Conservation (phyloP, 2,113 vertebrate species). For the Cromileptes altivelis region DNA sequence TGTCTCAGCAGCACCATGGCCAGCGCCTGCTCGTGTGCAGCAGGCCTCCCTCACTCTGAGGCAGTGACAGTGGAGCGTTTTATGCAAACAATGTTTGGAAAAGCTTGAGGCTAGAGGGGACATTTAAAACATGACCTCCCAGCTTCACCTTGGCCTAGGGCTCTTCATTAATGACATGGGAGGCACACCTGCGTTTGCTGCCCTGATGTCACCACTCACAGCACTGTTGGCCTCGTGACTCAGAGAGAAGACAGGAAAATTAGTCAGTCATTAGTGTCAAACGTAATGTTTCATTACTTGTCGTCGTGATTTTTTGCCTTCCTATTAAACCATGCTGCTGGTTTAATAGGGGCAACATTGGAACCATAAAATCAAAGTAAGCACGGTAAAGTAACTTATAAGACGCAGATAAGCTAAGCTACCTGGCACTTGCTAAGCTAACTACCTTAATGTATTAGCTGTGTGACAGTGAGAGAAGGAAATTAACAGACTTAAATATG, state of each 20-base stretch:
- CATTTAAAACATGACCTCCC: conserved; percentile 14
- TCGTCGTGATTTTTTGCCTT: background rate
- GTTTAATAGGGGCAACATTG: background rate
- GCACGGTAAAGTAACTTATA: too few species aligned
- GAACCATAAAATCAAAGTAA: background rate
- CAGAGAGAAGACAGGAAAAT: conserved; percentile 8
- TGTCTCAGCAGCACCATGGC: conserved; percentile 65
- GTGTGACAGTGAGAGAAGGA: background rate
- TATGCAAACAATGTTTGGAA: conserved; percentile 7
- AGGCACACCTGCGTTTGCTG: conserved; percentile 36
- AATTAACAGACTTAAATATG: too few species aligned
- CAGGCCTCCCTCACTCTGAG: background rate
- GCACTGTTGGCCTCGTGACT: background rate
- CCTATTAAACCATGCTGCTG: background rate
- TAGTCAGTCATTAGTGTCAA: background rate
- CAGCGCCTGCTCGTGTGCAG: conserved; percentile 53
- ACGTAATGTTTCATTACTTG: background rate
- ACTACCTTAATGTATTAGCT: background rate
- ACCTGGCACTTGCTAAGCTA: background rate
- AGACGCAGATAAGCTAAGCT: background rate
- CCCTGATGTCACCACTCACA: conserved; percentile 39
- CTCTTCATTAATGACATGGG: conserved; percentile 15
- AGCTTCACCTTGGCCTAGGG: background rate
- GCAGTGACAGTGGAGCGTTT: background rate
- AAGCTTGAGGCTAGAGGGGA: conserved; percentile 9